Evolutionary conservation across 2,888 invertebrate species (phyloP), one percentile per base, ranked within the genome.

Genomic region (Papilio gigon): DNA sequence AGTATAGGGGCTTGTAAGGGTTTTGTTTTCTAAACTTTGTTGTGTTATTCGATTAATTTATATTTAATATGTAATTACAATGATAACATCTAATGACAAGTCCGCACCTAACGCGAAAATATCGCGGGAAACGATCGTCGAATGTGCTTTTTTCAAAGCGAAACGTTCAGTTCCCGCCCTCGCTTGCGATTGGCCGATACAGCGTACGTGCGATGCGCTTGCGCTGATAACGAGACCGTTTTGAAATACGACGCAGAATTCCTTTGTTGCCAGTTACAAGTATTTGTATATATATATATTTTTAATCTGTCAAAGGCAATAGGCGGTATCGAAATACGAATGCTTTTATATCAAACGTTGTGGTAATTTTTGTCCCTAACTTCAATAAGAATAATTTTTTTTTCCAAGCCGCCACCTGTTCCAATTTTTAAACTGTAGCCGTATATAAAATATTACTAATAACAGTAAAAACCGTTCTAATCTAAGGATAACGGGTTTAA

Each of bases 101-200:
- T 61, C 42, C 35, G 53, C 69, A 67, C 63, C 58, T 65, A 69
- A 67, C 68, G 59, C 67, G 53, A 61, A 69, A 67, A 69, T 68
- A 73, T 72, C 71, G 61, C 58, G 50, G 63, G 44, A 60, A 72
- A 65, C 33, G 66, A 71, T 72, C 73, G 53, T 70, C 72, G 44
- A 44, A 44, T 30, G 76, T 78, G 78, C 74, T 76, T 80, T 83
- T 84, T 84, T 83, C 74, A 75, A 80, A 83, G 56, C 61, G 79
- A 73, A 73, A 74, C 77, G 74, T 71, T 71, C 70, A 71, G 80
- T 79, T 78, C 79, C 81, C 83, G 81, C 82, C 83, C 80, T 78
- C 78, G 72, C 71, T 67, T 68, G 71, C 76, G 80, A 82, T 82
- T 84, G 83, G 82, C 73, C 77, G 82, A 83, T 84, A 80, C 76